Conservation (phyloP, 64 coral and sea anemone species). For the Porites lutea region DNA sequence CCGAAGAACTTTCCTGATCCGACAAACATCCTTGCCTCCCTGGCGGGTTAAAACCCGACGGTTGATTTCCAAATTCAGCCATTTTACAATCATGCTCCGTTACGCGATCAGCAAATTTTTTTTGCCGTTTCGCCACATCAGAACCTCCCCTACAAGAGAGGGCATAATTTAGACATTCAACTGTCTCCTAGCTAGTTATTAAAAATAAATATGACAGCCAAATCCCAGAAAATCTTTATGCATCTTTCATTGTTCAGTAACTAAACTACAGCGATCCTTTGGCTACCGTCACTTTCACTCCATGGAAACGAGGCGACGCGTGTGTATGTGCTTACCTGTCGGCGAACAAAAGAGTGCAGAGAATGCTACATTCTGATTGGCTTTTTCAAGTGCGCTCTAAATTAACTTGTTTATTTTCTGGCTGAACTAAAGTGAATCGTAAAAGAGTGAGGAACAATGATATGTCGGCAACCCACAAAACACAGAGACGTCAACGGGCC, state of each 20-base stretch:
- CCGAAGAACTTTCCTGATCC: constrained; percentile 77
- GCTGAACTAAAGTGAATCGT: not conserved
- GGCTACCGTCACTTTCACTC: not conserved
- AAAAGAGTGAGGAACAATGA: not conserved
- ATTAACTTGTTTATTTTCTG: constrained; percentile 33
- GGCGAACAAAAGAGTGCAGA: not conserved
- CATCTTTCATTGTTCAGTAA: not conserved
- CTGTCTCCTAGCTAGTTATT: not conserved
- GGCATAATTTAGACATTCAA: not conserved
- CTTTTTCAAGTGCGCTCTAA: constrained; percentile 21
- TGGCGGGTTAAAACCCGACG: constrained; percentile 31
- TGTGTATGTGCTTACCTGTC: constrained; percentile 1
- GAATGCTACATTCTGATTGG: constrained; percentile 28
- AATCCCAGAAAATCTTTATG: not conserved
- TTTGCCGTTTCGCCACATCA: not conserved
- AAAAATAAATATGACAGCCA: not conserved
- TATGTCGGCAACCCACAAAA: not conserved
- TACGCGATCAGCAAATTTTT: constrained; percentile 3
- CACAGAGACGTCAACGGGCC: not conserved
- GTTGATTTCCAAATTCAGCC: constrained; percentile 82
- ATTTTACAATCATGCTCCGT: constrained; percentile 38
- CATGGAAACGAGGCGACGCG: constrained; percentile 61
- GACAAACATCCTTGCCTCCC: constrained; percentile 54
- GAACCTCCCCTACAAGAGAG: not conserved
- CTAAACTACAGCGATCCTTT: constrained; percentile 3